Conservation (phyloP, 1,140 invertebrate genomes). For the Pristionchus pacificus region DNA sequence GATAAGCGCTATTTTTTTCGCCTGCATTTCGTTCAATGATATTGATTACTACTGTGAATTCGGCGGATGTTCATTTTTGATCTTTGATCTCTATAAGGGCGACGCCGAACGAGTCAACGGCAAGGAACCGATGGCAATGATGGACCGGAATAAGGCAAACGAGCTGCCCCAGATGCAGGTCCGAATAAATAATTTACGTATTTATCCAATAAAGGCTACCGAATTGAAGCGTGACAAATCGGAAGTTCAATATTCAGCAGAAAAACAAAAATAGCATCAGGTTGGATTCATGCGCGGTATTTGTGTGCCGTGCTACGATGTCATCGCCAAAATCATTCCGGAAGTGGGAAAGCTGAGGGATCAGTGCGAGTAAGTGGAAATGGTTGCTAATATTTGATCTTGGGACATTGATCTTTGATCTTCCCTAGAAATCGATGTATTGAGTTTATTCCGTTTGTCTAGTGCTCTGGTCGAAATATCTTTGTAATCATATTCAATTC, state of each 20-base stretch:
- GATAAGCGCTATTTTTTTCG: neutral
- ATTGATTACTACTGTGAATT: conserved; percentile 8
- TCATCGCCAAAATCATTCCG: conserved; percentile 69
- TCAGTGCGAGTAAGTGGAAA: conserved; percentile 66
- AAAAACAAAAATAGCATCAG: conserved; percentile 58
- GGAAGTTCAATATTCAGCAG: neutral
- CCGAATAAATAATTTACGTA: neutral
- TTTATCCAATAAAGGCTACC: neutral
- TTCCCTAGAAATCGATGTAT: too few relatives aligned
- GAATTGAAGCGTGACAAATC: neutral
- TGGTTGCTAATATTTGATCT: too few relatives aligned
- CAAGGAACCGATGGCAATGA: conserved; percentile 73
- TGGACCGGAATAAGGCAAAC: conserved; percentile 72
- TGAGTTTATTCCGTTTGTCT: neutral
- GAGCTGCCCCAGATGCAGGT: conserved; percentile 73
- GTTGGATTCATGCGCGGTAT: conserved; percentile 75
- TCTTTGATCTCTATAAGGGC: conserved; percentile 57
- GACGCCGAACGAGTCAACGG: conserved; percentile 72
- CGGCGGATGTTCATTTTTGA: neutral
- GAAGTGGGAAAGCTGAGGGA: conserved; percentile 69
- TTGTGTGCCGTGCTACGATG: conserved; percentile 74
- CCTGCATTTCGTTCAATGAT: conserved; percentile 6
- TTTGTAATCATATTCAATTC: neutral
- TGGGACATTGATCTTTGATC: too few relatives aligned
- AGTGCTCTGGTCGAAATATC: conserved; percentile 53